These are phyloP conservation scores for Mechanitis mazaeus DNA, from an alignment of 2,888 invertebrate species.

Conservation along the genomic window DNA sequence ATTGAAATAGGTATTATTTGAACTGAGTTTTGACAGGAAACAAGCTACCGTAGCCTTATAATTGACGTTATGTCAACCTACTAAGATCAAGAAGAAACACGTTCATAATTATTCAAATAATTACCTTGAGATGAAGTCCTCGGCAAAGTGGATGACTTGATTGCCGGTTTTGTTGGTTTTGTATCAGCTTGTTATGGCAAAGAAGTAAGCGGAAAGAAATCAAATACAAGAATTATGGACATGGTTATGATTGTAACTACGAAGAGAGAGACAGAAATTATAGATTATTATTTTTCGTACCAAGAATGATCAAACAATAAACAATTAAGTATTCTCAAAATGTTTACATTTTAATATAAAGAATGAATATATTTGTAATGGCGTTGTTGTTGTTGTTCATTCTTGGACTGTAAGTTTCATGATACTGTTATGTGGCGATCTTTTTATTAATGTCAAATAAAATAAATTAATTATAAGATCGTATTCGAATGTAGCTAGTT, in stretches of 20 bases:
- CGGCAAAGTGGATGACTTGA: conserved; percentile 96
- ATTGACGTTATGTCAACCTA: conserved; percentile 20
- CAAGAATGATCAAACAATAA: conserved; percentile 18
- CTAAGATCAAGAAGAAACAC: conserved; percentile 38
- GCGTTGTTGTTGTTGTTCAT: neutral
- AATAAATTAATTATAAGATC: neutral
- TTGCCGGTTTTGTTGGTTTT: conserved; percentile 97
- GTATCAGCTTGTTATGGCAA: conserved; percentile 86
- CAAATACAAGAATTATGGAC: conserved; percentile 67
- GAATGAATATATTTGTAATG: neutral
- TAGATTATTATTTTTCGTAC: conserved; percentile 13
- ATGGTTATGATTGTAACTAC: conserved; percentile 59
- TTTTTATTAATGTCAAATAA: conserved; percentile 1
- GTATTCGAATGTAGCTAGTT: neutral
- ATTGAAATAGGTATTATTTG: no score
- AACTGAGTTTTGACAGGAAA: conserved; percentile 4
- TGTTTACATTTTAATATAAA: no score
- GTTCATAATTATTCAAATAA: conserved; percentile 41
- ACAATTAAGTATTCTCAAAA: neutral
- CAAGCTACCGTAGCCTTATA: conserved; percentile 22
- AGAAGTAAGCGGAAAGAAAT: conserved; percentile 77
- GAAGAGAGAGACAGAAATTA: conserved; percentile 28
- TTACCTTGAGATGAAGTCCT: conserved; percentile 97
- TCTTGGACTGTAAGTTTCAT: conserved; percentile 1
- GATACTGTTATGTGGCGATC: conserved; percentile 1